Evolutionary conservation across 92 coral and sea anemone genomes (phyloP), one percentile per base, ranked within the genome.

Genomic region (Zoanthus gigantus): DNA sequence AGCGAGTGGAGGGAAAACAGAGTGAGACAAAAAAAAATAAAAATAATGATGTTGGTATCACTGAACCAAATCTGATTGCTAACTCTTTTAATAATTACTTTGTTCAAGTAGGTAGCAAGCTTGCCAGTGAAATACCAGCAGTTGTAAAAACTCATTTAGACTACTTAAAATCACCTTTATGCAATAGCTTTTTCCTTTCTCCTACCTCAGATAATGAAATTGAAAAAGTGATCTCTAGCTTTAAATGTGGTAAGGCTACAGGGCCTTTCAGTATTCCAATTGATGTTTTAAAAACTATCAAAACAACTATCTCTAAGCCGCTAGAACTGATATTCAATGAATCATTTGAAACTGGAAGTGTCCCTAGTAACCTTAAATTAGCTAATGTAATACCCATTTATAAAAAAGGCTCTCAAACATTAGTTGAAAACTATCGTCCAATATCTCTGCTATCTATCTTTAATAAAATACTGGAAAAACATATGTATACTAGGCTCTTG

Each of bases 61-160:
- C 66, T 58, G 23, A 58, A 58, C 66, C 23, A 58, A 58, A 58
- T 58, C 66, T 58, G 66, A 58, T 15, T 58, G 23, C 74, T 3
- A 69, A 69, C 44, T 69, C 44, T 69, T 69, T 69, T 69, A 69
- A 69, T 15, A 69, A 69, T 69, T 69, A 69, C 44, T 69, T 69
- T 28, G 74, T 69, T 69, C 44, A 69, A 69, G 74, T 69, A 69
- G 74, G 74, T 23, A 69, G 44, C 14, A 69, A 69, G 45, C 74
- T 69, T 69, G 74, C 74, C 74, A 69, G 74, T 69, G 74, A 69
- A 69, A 69, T 69, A 28, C 74, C 74, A 32, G 74, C 42, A 69
- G 74, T 69, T 69, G 44, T 7, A 69, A 32, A 69, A 69, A 3
- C 74, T 69, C 74, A 28, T 69, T 69, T 28, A 69, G 74, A 28